These are phyloP conservation scores for Neoaliturus tenellus DNA, from an alignment of 2,888 invertebrate genomes.

Conservation along the genomic window DNA sequence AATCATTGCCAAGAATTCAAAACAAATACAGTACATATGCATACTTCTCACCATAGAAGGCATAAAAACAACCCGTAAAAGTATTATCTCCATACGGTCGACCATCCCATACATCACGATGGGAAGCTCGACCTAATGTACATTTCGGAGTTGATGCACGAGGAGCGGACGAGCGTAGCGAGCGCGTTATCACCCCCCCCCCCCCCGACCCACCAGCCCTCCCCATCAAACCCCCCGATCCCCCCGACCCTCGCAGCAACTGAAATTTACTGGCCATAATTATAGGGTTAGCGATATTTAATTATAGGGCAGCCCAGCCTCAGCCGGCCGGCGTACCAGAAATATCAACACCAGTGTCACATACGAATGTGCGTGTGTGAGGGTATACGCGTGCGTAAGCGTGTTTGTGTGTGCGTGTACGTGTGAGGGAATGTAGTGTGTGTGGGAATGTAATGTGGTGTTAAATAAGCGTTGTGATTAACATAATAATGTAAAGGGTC, in stretches of 20 bases:
- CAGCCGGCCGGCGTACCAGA: constrained; percentile 16
- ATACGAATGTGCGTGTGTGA: not conserved
- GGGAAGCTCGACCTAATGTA: not conserved
- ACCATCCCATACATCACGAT: not conserved
- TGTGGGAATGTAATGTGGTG: no score
- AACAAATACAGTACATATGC: no score
- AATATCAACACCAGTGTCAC: constrained; percentile 38
- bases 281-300: constrained; percentile 64
- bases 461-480: no score
- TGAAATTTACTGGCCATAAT: constrained; percentile 64
- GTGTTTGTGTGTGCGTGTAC: no score
- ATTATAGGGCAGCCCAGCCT: constrained; percentile 60
- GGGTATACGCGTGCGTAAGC: not conserved
- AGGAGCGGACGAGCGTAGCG: constrained; percentile 35
- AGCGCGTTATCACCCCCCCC: constrained; percentile 20
- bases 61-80: no score
- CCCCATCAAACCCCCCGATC: not conserved
- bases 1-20: no score
- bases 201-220: not conserved
- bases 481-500: no score
- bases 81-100: not conserved
- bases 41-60: no score
- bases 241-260: constrained; percentile 51
- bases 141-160: constrained; percentile 28
- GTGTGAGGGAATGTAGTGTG: no score